phyloP scores from a whole-genome alignment of 2,888 invertebrate species.

The Scaptodrosophila latifasciaeformis region DNA sequence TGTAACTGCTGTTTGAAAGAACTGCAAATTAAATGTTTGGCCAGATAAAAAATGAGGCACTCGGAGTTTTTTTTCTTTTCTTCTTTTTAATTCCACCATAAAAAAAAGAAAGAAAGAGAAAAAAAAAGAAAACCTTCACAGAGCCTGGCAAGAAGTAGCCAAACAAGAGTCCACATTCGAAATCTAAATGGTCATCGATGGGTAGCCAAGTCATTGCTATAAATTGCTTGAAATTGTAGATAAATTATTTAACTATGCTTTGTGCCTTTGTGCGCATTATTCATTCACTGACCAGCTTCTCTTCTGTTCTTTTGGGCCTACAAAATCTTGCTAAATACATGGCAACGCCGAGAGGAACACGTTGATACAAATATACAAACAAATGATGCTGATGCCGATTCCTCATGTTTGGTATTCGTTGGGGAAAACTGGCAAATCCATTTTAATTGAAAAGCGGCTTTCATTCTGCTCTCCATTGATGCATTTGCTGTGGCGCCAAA shows the following conservation, averaged over 20 bases:
- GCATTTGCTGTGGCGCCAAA: conserved; percentile 11
- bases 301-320: background rate
- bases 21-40: conserved; percentile 17
- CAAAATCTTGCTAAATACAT: background rate
- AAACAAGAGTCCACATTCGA: no score
- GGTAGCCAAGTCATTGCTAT: conserved; percentile 53
- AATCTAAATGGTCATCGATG: background rate
- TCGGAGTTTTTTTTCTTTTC: background rate
- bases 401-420: no score
- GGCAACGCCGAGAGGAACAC: background rate
- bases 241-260: conserved; percentile 27
- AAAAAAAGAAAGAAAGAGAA: no score
- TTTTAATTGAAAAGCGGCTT: conserved; percentile 16
- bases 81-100: no score
- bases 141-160: no score
- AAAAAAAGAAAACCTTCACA: no score
- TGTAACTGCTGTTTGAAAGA: background rate
- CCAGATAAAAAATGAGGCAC: background rate
- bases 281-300: background rate
- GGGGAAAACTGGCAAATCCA: conserved; percentile 5
- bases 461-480: conserved; percentile 3
- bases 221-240: conserved; percentile 37
- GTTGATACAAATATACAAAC: background rate
- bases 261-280: background rate
- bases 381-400: background rate